A percentile compares a stretch with the other conserved stretches of the same genome.
Evolutionary conservation across 2,797 vertebrate species (phyloP).

Genomic region (Lepilemur ruficaudatus): DNA sequence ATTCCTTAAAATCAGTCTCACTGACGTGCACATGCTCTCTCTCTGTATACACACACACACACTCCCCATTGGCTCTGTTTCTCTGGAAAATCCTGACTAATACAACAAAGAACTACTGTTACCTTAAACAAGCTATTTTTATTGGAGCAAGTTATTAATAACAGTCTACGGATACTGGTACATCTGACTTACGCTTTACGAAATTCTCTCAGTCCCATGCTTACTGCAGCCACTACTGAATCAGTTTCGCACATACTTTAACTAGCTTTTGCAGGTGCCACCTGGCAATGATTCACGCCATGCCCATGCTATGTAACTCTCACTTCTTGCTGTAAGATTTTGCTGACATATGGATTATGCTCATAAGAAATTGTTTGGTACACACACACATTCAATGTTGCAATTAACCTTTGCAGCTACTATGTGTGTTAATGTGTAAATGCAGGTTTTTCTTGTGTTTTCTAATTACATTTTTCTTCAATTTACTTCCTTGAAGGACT

Average conservation of each 20-base stretch:
- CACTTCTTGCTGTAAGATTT: neutral
- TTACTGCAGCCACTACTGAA: neutral
- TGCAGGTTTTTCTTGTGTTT: neutral
- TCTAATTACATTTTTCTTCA: neutral
- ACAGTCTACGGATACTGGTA: neutral
- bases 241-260: too few species aligned
- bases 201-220: neutral
- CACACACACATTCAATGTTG: neutral
- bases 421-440: neutral
- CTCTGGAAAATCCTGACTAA: neutral
- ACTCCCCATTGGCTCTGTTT: neutral
- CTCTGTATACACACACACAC: fast-evolving
- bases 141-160: neutral
- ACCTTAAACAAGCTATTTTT: neutral
- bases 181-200: neutral
- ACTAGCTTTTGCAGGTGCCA: neutral
- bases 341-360: neutral
- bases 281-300: neutral
- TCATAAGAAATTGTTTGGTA: neutral
- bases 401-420: neutral
- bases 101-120: neutral
- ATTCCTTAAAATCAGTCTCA: neutral
- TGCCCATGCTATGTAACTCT: neutral
- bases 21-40: fast-evolving
- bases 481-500: neutral